These are phyloP conservation scores for Colletes latitarsis DNA, from an alignment of 1,140 invertebrate genomes.

Conservation along the genomic window DNA sequence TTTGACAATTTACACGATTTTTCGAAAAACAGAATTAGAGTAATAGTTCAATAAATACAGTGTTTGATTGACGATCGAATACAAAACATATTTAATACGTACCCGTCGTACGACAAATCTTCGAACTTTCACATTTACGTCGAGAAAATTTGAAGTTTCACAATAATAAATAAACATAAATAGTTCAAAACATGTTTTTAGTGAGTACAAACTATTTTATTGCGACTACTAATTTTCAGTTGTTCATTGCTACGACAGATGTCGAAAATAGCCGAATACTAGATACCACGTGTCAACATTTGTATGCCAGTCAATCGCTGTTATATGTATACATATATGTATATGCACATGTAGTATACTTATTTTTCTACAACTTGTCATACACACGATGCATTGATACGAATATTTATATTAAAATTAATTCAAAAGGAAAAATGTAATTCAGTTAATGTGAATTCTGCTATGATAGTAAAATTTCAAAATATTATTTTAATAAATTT, in stretches of 20 bases:
- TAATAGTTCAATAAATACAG: slow-evolving; percentile 11
- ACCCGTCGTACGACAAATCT: slow-evolving; percentile 6
- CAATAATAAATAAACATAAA: not conserved
- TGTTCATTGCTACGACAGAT: slow-evolving; percentile 31
- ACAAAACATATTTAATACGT: slow-evolving; percentile 21
- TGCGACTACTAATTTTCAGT: slow-evolving; percentile 21
- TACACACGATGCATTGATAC: not conserved
- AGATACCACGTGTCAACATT: slow-evolving; percentile 42
- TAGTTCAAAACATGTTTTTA: slow-evolving; percentile 15
- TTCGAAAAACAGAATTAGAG: not conserved
- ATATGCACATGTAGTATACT: too few relatives aligned
- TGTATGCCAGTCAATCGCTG: not conserved
- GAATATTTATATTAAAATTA: not conserved
- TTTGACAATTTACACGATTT: not conserved
- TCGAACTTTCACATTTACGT: slow-evolving; percentile 19
- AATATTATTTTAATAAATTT: too few relatives aligned
- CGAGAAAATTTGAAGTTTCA: not conserved
- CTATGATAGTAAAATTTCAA: not conserved
- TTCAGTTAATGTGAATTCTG: not conserved
- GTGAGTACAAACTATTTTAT: slow-evolving; percentile 11
- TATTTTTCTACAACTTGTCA: not conserved
- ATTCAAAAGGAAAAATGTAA: not conserved
- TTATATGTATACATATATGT: not conserved
- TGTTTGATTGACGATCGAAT: slow-evolving; percentile 11
- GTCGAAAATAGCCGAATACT: slow-evolving; percentile 25